These are phyloP conservation scores for Porites lobata DNA, from an alignment of 92 coral and sea anemone genomes.

Conservation along the genomic window DNA sequence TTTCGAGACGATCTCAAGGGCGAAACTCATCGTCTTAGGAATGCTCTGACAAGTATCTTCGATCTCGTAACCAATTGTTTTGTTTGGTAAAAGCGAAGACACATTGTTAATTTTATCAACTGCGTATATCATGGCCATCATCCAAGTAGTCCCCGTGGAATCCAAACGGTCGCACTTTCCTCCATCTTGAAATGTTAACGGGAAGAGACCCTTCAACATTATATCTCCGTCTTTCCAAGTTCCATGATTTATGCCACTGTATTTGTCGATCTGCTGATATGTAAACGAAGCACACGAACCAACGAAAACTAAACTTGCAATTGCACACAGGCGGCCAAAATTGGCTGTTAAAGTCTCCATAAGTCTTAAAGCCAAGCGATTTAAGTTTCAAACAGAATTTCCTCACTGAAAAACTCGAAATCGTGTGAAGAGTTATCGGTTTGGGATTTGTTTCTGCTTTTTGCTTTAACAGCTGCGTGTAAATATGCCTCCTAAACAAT, in stretches of 20 bases:
- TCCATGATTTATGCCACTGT: slow-evolving; percentile 14
- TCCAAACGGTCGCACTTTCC: slow-evolving; percentile 66
- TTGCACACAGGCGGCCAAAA: neutral
- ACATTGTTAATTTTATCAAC: slow-evolving; percentile 84
- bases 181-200: slow-evolving; percentile 77
- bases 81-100: slow-evolving; percentile 50
- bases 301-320: neutral
- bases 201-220: slow-evolving; percentile 82
- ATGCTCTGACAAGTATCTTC: slow-evolving; percentile 85
- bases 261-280: slow-evolving; percentile 21
- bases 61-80: slow-evolving; percentile 89
- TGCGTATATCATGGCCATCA: slow-evolving; percentile 83
- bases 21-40: slow-evolving; percentile 85
- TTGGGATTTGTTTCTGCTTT: neutral
- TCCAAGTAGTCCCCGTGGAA: slow-evolving; percentile 71
- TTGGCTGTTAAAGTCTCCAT: slow-evolving; percentile 4
- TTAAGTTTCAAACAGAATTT: slow-evolving; percentile 1
- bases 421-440: neutral
- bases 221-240: slow-evolving; percentile 74
- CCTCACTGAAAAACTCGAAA: neutral
- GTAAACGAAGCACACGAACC: slow-evolving; percentile 16
- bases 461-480: slow-evolving; percentile 31
- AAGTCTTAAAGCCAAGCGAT: neutral
- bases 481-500: slow-evolving; percentile 16
- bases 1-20: slow-evolving; percentile 90